Conservation (phyloP, 2,797 vertebrate species). For the Melanotaenia nigrans region DNA sequence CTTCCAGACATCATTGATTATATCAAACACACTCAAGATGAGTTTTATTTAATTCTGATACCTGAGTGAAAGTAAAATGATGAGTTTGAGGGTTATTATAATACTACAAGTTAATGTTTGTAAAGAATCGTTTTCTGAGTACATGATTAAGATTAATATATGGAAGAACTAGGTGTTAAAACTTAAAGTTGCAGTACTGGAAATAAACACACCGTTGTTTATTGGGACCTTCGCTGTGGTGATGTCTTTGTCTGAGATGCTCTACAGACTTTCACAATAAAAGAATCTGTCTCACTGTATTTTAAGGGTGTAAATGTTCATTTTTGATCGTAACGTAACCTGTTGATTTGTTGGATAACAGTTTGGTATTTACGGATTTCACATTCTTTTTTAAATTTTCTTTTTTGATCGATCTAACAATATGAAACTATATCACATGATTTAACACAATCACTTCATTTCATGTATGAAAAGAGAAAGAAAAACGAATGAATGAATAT, state of each 20-base stretch:
- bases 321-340: too few relatives aligned
- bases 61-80: neutral
- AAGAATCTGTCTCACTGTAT: neutral
- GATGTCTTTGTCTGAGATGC: neutral
- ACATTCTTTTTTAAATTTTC: too few relatives aligned
- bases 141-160: neutral
- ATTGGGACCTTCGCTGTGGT: neutral
- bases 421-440: too few relatives aligned
- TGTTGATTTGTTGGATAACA: too few relatives aligned
- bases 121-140: too few relatives aligned
- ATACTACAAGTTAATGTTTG: neutral
- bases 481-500: too few relatives aligned
- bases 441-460: too few relatives aligned
- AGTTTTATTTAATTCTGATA: neutral
- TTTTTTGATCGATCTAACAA: too few relatives aligned
- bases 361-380: too few relatives aligned
- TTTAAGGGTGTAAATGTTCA: neutral
- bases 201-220: neutral
- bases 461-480: too few relatives aligned
- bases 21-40: neutral
- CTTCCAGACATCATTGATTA: neutral
- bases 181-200: too few relatives aligned
- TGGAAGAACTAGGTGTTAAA: too few relatives aligned
- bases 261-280: neutral
- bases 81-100: neutral